Percentiles rank a stretch among this genome's conserved stretches.
Conservation (phyloP, 2,113 vertebrate species). For the Oryzias woworae region DNA sequence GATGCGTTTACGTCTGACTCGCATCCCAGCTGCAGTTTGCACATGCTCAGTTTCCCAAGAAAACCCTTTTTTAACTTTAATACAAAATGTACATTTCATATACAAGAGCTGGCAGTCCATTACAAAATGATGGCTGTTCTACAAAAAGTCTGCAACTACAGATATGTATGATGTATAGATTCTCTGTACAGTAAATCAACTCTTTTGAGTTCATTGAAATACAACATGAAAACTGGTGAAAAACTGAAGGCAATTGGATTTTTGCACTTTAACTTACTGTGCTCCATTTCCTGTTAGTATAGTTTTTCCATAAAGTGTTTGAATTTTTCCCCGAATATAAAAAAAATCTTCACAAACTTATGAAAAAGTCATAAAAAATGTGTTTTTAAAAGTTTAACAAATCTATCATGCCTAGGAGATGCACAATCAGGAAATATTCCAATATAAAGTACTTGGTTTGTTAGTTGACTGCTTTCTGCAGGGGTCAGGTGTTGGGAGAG, state of each 20-base stretch:
- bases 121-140: constrained; percentile 70
- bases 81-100: constrained; percentile 87
- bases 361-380: constrained; percentile 57
- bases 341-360: constrained; percentile 51
- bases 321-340: constrained; percentile 60
- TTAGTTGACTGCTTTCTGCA: constrained; percentile 72
- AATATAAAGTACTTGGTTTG: constrained; percentile 33
- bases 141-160: constrained; percentile 73
- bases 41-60: constrained; percentile 72
- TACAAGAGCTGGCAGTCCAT: constrained; percentile 76
- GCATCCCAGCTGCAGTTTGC: constrained; percentile 56
- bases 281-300: constrained; percentile 80
- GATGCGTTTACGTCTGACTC: constrained; percentile 71
- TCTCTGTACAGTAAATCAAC: constrained; percentile 55
- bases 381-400: constrained; percentile 55
- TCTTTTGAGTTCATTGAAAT: constrained; percentile 37
- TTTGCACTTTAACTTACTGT: constrained; percentile 67
- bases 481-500: constrained; percentile 3
- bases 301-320: constrained; percentile 74
- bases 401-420: constrained; percentile 46
- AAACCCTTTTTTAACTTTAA: constrained; percentile 70
- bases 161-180: constrained; percentile 67
- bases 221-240: constrained; percentile 49
- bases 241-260: constrained; percentile 56
- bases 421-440: constrained; percentile 26